Evolutionary conservation across 2,888 invertebrate species (phyloP).

Genomic region (Stenodema calcarata): DNA sequence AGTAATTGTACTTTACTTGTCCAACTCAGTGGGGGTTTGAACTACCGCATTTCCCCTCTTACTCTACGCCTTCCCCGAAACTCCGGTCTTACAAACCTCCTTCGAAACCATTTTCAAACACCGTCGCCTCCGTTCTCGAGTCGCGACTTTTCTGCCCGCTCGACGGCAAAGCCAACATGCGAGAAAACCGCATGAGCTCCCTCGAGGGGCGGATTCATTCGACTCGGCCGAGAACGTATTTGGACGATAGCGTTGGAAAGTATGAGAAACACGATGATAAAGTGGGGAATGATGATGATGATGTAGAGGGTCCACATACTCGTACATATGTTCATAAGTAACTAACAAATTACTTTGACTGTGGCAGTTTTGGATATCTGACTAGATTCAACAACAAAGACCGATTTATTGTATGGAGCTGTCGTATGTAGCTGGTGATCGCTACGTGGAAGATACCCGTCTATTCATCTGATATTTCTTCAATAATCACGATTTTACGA

Average conservation of each 20-base stretch:
- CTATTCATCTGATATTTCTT: too few species aligned
- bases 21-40: constrained; percentile 24
- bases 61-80: neutral
- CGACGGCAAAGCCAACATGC: neutral
- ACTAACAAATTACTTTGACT: too few species aligned
- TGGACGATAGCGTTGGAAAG: neutral
- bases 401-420: too few species aligned
- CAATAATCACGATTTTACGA: too few species aligned
- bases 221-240: neutral
- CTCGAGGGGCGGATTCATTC: neutral
- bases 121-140: neutral
- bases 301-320: too few species aligned
- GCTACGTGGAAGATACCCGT: too few species aligned
- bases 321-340: too few species aligned
- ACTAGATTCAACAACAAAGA: too few species aligned
- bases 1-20: constrained; percentile 49
- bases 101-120: neutral
- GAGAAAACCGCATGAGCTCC: neutral
- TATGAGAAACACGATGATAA: too few species aligned
- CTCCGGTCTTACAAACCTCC: neutral
- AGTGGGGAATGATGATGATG: too few species aligned
- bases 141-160: neutral
- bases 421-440: too few species aligned
- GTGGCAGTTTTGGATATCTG: too few species aligned
- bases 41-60: neutral